phyloP scores from a whole-genome alignment of 2,888 invertebrate species.

The Drosophila mimetica region DNA sequence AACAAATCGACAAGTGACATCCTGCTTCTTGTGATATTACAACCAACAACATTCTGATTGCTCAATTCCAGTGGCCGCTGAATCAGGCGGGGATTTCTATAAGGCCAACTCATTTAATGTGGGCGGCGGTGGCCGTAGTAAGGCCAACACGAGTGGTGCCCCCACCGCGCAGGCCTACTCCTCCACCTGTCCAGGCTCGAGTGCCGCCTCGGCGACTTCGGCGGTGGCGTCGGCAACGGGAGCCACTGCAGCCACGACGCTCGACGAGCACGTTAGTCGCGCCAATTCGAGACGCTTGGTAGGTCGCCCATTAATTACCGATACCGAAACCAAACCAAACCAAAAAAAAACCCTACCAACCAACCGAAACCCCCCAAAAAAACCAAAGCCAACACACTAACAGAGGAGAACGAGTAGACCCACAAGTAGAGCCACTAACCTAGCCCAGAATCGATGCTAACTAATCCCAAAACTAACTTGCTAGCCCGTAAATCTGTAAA shows the following conservation, averaged over 20 bases:
- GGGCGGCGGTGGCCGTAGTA: conserved; percentile 87
- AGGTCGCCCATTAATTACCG: conserved; percentile 85
- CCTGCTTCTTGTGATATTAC: conserved; percentile 55
- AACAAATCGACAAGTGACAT: conserved; percentile 48
- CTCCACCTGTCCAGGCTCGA: conserved; percentile 37
- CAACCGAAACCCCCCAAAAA: conserved; percentile 3
- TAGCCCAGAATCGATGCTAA: conserved; percentile 12
- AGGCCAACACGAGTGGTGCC: conserved; percentile 81
- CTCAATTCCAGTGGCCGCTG: conserved; percentile 91
- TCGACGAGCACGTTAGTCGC: conserved; percentile 83
- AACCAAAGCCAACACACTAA: conserved; percentile 9
- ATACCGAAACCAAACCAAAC: conserved; percentile 45
- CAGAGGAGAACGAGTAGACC: conserved; percentile 21
- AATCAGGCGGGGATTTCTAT: conserved; percentile 93
- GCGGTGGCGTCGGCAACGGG: conserved; percentile 82
- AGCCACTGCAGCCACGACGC: conserved; percentile 65
- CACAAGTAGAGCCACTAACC: conserved; percentile 31
- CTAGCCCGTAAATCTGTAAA: background rate
- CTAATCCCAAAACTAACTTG: conserved; percentile 8
- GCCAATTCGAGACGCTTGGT: conserved; percentile 87
- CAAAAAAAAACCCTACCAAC: conserved; percentile 19
- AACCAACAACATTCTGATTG: conserved; percentile 71
- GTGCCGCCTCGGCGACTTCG: conserved; percentile 33
- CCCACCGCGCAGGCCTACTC: conserved; percentile 60
- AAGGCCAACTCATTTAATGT: conserved; percentile 91